Evolutionary conservation across 2,888 invertebrate species (phyloP).

Genomic region (Noctua pronuba): DNA sequence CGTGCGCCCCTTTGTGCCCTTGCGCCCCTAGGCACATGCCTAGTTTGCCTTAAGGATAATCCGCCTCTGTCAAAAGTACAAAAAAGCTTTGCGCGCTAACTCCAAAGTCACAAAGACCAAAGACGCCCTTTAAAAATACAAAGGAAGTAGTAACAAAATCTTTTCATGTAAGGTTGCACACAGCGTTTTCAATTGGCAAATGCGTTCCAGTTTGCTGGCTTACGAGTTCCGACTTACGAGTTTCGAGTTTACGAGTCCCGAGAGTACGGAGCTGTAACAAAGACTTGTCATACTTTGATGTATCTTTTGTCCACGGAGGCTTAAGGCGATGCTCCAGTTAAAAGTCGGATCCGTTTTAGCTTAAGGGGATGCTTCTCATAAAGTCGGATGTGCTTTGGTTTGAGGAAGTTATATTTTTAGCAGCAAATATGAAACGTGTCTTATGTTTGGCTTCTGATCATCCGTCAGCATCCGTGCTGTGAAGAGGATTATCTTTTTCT

Average conservation of each 20-base stretch:
- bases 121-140: constrained; percentile 39
- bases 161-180: constrained; percentile 17
- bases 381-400: constrained; percentile 27
- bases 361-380: constrained; percentile 29
- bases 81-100: background rate
- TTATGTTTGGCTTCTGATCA: constrained; percentile 2
- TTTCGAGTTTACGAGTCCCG: constrained; percentile 42
- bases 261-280: constrained; percentile 52
- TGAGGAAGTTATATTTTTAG: constrained; percentile 20
- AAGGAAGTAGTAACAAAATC: constrained; percentile 30
- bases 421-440: background rate
- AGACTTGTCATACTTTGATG: constrained; percentile 64
- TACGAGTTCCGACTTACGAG: constrained; percentile 35
- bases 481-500: background rate
- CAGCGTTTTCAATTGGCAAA: constrained; percentile 67
- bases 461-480: background rate
- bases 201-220: constrained; percentile 66
- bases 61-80: background rate
- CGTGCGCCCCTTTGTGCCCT: no score
- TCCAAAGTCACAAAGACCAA: constrained; percentile 4
- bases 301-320: constrained; percentile 59
- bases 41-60: no score
- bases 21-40: no score
- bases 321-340: constrained; percentile 63
- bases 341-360: constrained; percentile 54